Percentiles rank a stretch among this genome's conserved stretches.
phyloP scores from a whole-genome alignment of 2,113 vertebrate species.

The Castor canadensis region DNA sequence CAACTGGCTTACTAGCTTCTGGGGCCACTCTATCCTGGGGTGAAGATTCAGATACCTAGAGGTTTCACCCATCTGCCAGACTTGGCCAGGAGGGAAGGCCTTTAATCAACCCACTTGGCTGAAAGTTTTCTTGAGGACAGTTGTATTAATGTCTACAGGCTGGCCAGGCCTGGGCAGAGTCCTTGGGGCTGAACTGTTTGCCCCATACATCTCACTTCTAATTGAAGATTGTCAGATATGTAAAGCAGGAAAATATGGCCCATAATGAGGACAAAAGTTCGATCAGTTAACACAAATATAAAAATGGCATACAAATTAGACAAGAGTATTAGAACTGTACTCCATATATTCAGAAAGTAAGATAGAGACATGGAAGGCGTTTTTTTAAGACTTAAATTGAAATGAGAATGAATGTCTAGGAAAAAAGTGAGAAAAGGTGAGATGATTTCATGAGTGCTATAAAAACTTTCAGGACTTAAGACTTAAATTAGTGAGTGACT shows the following conservation, averaged over 20 bases:
- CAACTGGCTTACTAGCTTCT: no score
- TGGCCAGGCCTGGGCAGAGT: no score
- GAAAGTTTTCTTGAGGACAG: no score
- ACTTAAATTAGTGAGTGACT: background rate
- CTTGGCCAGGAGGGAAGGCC: no score
- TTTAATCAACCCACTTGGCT: no score
- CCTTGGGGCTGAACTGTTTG: no score
- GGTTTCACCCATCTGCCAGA: no score
- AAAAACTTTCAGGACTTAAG: background rate
- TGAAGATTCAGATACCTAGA: no score
- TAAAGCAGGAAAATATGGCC: background rate
- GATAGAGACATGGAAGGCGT: background rate
- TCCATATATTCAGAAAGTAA: background rate
- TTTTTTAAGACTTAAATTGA: background rate
- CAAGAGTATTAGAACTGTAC: background rate
- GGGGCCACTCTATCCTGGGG: no score
- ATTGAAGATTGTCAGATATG: background rate
- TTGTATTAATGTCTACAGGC: no score
- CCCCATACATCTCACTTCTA: background rate
- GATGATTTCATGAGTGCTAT: background rate
- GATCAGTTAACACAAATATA: background rate
- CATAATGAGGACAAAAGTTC: background rate
- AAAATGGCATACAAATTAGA: constrained; percentile 15
- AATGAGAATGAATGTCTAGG: background rate
- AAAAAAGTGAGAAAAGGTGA: background rate